Evolutionary conservation across 1,140 invertebrate genomes (phyloP).

Genomic region (Diuraphis noxia): DNA sequence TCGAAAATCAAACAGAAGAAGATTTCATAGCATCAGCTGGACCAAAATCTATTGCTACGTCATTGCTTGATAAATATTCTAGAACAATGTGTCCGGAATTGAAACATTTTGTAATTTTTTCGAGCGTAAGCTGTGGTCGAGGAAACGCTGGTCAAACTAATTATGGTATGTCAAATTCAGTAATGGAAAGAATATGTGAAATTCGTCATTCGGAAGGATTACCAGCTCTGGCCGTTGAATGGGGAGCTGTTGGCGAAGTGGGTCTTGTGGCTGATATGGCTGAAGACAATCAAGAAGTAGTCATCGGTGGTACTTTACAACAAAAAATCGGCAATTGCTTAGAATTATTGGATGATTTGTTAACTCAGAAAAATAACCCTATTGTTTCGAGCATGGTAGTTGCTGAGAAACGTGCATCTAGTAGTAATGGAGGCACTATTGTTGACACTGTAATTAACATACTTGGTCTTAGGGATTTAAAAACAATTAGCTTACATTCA

Average conservation of each 20-base stretch:
- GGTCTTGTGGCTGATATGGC: constrained; percentile 79
- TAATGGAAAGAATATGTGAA: constrained; percentile 76
- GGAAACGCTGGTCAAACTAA: constrained; percentile 89
- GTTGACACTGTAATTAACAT: constrained; percentile 70
- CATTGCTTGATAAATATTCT: constrained; percentile 66
- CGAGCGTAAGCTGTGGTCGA: constrained; percentile 83
- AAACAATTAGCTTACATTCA: constrained; percentile 66
- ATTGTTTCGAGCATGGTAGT: constrained; percentile 80
- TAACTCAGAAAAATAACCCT: constrained; percentile 66
- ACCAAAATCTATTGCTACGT: constrained; percentile 68
- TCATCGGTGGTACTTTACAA: constrained; percentile 77
- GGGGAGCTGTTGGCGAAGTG: constrained; percentile 73
- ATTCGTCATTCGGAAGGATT: constrained; percentile 64
- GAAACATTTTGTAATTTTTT: constrained; percentile 76
- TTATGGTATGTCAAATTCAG: constrained; percentile 77
- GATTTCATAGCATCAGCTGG: constrained; percentile 64
- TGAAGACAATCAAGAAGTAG: constrained; percentile 75
- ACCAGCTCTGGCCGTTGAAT: constrained; percentile 71
- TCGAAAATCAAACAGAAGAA: constrained; percentile 68
- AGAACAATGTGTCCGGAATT: constrained; percentile 65
- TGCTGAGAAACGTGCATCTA: constrained; percentile 70
- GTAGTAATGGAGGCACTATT: constrained; percentile 65
- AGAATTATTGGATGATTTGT: constrained; percentile 69
- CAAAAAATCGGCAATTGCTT: constrained; percentile 82
- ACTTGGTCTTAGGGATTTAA: constrained; percentile 64